A percentile compares a stretch with the other conserved stretches of the same genome.
These are phyloP conservation scores for Chauna torquata DNA, from an alignment of 2,113 vertebrate genomes.

Conservation along the genomic window DNA sequence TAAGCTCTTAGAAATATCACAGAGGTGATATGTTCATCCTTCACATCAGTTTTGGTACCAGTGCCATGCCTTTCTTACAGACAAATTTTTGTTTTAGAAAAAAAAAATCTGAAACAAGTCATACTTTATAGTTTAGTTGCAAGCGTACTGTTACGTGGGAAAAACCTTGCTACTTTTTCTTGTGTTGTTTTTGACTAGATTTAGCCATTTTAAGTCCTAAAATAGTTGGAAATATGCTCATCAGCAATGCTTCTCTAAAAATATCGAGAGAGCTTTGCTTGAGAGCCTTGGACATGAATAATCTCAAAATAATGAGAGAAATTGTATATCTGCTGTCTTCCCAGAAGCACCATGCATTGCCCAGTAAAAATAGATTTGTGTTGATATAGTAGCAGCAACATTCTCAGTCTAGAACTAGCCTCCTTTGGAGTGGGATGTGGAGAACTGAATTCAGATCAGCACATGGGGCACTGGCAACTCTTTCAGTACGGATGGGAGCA, in stretches of 20 bases:
- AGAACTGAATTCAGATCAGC: constrained; percentile 8
- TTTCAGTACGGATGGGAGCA: not conserved
- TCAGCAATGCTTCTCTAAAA: not conserved
- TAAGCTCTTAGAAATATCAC: not conserved
- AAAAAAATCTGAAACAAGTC: not conserved
- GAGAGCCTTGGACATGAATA: not conserved
- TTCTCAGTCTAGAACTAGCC: constrained; percentile 31
- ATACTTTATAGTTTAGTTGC: not conserved
- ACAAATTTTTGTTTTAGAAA: not conserved
- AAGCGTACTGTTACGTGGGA: not conserved
- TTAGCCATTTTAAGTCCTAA: not conserved
- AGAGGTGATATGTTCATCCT: not conserved
- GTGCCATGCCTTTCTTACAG: not conserved
- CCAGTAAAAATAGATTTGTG: constrained; percentile 50
- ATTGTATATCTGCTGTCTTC: not conserved
- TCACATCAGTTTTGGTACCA: not conserved
- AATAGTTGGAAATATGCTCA: not conserved
- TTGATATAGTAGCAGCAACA: constrained; percentile 11
- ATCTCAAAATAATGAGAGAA: constrained; percentile 14
- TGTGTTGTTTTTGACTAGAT: not conserved
- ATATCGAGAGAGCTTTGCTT: not conserved
- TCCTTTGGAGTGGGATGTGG: constrained; percentile 25
- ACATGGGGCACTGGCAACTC: constrained; percentile 21
- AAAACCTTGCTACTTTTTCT: not conserved
- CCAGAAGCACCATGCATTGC: not conserved